Evolutionary conservation across 2,888 invertebrate genomes (phyloP).

Genomic region (Parapristionchus giblindavisi): DNA sequence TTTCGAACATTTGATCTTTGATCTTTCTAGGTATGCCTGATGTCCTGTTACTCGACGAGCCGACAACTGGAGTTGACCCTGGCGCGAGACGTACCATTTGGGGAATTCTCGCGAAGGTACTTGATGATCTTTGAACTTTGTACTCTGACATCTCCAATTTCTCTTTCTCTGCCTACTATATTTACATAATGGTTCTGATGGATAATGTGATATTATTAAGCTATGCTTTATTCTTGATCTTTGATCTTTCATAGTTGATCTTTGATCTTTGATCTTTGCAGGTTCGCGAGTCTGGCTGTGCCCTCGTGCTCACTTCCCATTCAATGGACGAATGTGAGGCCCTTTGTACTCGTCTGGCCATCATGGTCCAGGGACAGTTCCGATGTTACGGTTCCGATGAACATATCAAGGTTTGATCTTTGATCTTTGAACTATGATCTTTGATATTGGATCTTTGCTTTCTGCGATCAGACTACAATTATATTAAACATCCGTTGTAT

Average conservation of each 20-base stretch:
- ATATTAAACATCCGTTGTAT: too few species aligned
- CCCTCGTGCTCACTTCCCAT: conserved; percentile 79
- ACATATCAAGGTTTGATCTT: conserved; percentile 77
- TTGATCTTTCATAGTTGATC: too few species aligned
- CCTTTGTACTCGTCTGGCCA: conserved; percentile 81
- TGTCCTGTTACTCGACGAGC: conserved; percentile 72
- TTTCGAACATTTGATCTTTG: background rate
- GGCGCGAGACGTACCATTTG: conserved; percentile 56
- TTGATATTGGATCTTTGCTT: too few species aligned
- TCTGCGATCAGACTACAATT: too few species aligned
- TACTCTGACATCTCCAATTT: too few species aligned
- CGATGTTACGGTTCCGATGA: conserved; percentile 81
- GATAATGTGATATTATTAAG: too few species aligned
- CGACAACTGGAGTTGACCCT: conserved; percentile 79
- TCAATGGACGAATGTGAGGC: conserved; percentile 90
- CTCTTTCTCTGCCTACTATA: too few species aligned
- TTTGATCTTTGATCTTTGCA: background rate
- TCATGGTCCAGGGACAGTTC: conserved; percentile 80
- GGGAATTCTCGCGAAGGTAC: conserved; percentile 52
- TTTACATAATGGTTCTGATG: too few species aligned
- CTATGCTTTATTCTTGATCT: too few species aligned
- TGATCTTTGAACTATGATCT: too few species aligned
- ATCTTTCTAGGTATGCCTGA: conserved; percentile 75
- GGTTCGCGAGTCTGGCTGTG: conserved; percentile 73
- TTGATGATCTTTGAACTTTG: too few species aligned